Evolutionary conservation across 2,888 invertebrate genomes (phyloP).

Genomic region (Iselma pallidipennis): DNA sequence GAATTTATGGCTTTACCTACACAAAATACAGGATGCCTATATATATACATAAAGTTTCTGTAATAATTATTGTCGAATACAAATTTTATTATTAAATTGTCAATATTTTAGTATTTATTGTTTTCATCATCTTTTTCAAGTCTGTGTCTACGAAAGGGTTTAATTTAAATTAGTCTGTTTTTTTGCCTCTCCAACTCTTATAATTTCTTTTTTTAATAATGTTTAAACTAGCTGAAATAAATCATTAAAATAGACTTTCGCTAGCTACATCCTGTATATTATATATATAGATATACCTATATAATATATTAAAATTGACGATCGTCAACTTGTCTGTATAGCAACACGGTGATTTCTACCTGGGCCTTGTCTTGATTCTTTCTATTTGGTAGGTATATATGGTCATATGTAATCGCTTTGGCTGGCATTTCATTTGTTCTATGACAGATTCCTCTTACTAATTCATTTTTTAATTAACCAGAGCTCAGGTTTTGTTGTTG

Average conservation of each 20-base stretch:
- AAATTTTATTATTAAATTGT: neutral
- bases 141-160: neutral
- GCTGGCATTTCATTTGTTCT: constrained; percentile 55
- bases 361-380: constrained; percentile 32
- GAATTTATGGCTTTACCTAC: constrained; percentile 6
- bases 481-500: constrained; percentile 43
- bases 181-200: neutral
- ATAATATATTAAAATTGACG: neutral
- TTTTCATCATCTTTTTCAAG: neutral
- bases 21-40: constrained; percentile 8
- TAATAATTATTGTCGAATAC: constrained; percentile 31
- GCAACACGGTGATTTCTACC: constrained; percentile 37
- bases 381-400: neutral
- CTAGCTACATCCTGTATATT: constrained; percentile 5
- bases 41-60: neutral
- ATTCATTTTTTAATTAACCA: constrained; percentile 56
- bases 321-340: constrained; percentile 14
- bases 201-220: neutral
- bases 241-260: neutral
- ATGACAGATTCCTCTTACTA: constrained; percentile 56
- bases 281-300: neutral
- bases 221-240: neutral
- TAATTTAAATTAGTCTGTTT: neutral
- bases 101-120: neutral
- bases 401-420: constrained; percentile 45